Evolutionary conservation across 2,113 vertebrate genomes (phyloP).

Genomic region (Syrmaticus mikado): DNA sequence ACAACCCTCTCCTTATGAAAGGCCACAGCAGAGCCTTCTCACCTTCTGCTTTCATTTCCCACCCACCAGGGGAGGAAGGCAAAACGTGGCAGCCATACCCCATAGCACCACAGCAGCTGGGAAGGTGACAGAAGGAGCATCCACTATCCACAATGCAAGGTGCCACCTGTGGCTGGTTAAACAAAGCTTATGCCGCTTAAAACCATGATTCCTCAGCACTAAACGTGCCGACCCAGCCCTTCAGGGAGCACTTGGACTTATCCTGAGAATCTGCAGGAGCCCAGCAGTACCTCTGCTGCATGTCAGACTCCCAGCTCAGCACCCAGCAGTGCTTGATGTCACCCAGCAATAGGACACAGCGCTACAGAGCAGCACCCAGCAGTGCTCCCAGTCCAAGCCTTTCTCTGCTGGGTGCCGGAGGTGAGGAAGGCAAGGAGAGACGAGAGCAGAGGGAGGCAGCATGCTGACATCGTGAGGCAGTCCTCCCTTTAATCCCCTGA

Average conservation of each 20-base stretch:
- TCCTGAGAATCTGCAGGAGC: background rate
- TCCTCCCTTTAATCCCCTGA: conserved; percentile 47
- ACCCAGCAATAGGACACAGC: background rate
- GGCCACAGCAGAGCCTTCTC: background rate
- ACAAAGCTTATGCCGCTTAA: background rate
- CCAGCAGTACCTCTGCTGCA: background rate
- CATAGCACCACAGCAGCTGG: background rate
- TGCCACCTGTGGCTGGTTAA: background rate
- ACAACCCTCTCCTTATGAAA: background rate
- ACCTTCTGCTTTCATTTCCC: background rate
- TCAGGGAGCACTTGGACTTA: background rate
- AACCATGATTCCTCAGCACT: background rate
- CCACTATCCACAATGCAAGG: too few species aligned
- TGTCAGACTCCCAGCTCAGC: background rate
- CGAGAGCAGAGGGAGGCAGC: background rate
- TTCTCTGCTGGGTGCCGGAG: background rate
- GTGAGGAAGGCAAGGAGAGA: background rate
- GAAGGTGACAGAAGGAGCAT: background rate
- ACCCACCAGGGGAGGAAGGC: background rate
- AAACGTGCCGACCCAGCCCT: background rate
- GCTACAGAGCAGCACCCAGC: background rate
- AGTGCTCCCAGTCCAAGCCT: background rate
- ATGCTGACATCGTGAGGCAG: background rate
- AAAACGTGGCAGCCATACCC: background rate
- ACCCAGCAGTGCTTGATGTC: background rate